phyloP scores from a whole-genome alignment of 2,113 vertebrate species.

The Stegostoma tigrinum region DNA sequence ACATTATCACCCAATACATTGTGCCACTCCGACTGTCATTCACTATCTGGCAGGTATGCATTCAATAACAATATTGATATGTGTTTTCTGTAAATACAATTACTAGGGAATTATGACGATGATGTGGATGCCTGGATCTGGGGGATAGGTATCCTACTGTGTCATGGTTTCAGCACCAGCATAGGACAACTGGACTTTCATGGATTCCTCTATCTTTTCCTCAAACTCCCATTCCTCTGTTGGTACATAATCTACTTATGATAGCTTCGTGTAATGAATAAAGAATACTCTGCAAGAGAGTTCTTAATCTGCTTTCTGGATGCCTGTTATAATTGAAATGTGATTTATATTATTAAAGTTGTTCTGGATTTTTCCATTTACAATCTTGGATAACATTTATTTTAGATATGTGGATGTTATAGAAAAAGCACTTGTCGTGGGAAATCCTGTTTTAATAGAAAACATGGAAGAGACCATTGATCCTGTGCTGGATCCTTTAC shows the following conservation, averaged over 20 bases:
- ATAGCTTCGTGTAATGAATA: not conserved
- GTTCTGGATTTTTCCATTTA: not conserved
- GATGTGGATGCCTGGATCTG: not conserved
- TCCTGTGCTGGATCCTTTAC: constrained; percentile 59
- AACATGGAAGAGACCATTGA: constrained; percentile 64
- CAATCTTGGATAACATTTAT: not conserved
- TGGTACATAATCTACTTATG: not conserved
- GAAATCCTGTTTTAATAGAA: constrained; percentile 60
- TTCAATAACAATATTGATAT: not conserved
- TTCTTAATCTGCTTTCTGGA: not conserved
- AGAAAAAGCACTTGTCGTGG: constrained; percentile 59
- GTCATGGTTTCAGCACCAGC: not conserved
- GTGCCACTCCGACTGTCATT: too few species aligned
- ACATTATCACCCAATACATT: too few species aligned
- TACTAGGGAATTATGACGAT: not conserved
- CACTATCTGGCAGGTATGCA: too few species aligned
- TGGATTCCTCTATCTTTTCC: not conserved
- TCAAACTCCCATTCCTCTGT: not conserved
- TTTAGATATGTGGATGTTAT: constrained; percentile 59
- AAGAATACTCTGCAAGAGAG: not conserved
- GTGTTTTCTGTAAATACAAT: not conserved
- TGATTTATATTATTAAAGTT: not conserved
- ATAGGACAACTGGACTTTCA: not conserved
- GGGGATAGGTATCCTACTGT: not conserved
- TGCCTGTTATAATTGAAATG: not conserved